Percentiles rank a stretch among this genome's conserved stretches.
Conservation (phyloP, 2,888 invertebrate species). For the Entomobrya proxima region DNA sequence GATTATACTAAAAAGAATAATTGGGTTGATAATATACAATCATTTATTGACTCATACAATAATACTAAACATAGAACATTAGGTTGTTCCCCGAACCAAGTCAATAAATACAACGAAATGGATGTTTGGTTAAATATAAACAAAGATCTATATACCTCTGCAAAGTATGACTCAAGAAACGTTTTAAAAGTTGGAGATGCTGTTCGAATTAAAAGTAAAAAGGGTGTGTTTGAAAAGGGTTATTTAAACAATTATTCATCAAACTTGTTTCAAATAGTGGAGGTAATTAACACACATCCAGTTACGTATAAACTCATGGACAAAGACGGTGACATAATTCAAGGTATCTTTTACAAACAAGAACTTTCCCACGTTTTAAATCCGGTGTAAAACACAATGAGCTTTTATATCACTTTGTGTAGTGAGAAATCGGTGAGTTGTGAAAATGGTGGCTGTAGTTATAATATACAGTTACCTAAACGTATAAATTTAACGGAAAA, state of each 20-base stretch:
- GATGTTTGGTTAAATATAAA: slow-evolving; percentile 43
- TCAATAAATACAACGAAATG: slow-evolving; percentile 37
- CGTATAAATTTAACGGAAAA: not conserved
- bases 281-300: slow-evolving; percentile 9
- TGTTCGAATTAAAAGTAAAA: not conserved
- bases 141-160: not conserved
- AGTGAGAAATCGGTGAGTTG: not conserved
- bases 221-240: slow-evolving; percentile 34
- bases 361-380: slow-evolving; percentile 4
- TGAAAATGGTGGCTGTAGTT: not conserved
- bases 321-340: not conserved
- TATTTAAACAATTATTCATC: not conserved
- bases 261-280: not conserved
- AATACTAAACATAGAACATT: slow-evolving; percentile 24
- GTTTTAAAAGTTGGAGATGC: not conserved
- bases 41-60: slow-evolving; percentile 44
- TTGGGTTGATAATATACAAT: slow-evolving; percentile 23
- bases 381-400: too few species aligned
- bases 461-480: not conserved
- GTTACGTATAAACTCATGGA: slow-evolving; percentile 35
- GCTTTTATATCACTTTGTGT: slow-evolving; percentile 2
- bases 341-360: slow-evolving; percentile 32
- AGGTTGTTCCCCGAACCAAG: slow-evolving; percentile 11
- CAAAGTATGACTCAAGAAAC: not conserved
- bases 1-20: not conserved